Evolutionary conservation across 2,113 vertebrate genomes (phyloP), one percentile per base, ranked within the genome.

Genomic region (Holacanthus passer): DNA sequence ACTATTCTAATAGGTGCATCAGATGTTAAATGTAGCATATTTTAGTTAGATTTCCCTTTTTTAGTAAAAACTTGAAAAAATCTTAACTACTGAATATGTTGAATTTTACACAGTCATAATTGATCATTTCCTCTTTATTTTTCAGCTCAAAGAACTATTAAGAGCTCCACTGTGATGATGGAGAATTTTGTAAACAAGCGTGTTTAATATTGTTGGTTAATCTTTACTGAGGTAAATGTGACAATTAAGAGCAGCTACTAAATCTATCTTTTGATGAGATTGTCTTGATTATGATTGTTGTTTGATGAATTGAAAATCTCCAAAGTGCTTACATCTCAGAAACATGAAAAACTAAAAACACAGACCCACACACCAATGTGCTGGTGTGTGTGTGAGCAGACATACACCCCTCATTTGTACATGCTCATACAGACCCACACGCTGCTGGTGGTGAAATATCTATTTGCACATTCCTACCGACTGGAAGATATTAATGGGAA

Each of bases 401-500:
- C 56, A 58, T 56, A 11, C 32, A 27, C 27, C 20, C n/a, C 14
- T 82, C 35, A 77, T 60, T 45, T 67, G 45, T 45, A 53, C 63
- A 16, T 32, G 35, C 59, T 59, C 56, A 56, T 5, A 77, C 70
- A 77, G 43, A 77, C 53, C 19, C 29, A 37, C 53, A 55, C 56
- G 17, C 64, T 53, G 62, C 68, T 77, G 70, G 70, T 75, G 78
- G 69, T 45, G 62, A 87, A 91, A 81, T 73, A 80, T 87, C 68
- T 64, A 45, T 88, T 87, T 59, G 68, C 82, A 88, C 73, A 62
- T 74, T 84, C 50, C 47, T 39, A 59, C 83, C 63, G 62, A 79
- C 76, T 27, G 27, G 50, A 35, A 71, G 88, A 87, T 77, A 71
- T 37, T 90, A 90, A 93, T 88, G 59, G 48, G 73, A 85, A 76